Base-by-base conservation (phyloP, 35 echinoderm and acorn worm species). In the Apostichopus californicus region DNA sequence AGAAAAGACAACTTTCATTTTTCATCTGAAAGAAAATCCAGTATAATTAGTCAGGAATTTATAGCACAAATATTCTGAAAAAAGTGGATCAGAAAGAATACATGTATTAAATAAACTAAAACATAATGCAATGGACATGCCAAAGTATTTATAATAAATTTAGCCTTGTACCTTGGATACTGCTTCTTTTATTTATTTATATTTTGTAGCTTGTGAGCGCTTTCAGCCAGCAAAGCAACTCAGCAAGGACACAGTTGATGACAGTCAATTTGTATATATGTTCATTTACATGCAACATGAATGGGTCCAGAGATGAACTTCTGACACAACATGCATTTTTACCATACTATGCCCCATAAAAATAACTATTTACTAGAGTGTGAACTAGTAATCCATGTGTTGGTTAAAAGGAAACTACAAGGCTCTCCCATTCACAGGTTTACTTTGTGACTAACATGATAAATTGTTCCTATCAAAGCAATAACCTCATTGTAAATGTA, bases 281-380 rank as follows among this genome's bases (percentile, higher is more conserved):
- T 75, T 20, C 71, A 75, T 18, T 75, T 20, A 75, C 71, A 75
- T 75, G 71, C 71, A 75, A 61, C 71, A 75, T 75, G 20, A n/a
- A 75, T 75, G 13, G 15, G 7, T 75, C 21, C 21, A 20, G 17
- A 75, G 1, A n/a, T 46, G 71, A 18, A 18, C 71, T 22, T 75
- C 17, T 18, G 71, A 75, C n/a, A 75, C 15, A 75, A 18, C 71
- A 75, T 75, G 71, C 71, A 75, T 75, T 20, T 18, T 22, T 7
- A 75, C 71, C 14, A 22, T 75, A 75, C n/a, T 61, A 8, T 61
- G 58, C 71, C 71, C 15, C 64, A 68, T 11, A 68, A 68, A 66
- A 68, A 75, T 18, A 22, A 75, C 14, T 12, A 12, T 18, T 75
- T 22, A 75, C 71, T 61, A 61, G 12, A 9, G 58, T 61, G 58